Evolutionary conservation across 2,888 invertebrate genomes (phyloP).

Genomic region (Nomada fabriciana): DNA sequence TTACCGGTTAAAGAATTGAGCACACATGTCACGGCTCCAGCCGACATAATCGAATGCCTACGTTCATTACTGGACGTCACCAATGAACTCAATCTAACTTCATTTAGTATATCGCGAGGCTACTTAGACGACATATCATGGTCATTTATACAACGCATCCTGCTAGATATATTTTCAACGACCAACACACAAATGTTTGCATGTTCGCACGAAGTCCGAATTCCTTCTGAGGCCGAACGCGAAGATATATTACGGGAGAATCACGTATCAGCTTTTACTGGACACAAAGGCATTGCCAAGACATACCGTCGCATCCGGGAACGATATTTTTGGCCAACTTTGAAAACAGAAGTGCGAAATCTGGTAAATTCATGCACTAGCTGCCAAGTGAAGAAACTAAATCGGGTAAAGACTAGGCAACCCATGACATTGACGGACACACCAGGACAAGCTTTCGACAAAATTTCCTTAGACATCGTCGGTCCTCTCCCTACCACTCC

Average conservation of each 20-base stretch:
- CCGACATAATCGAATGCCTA: too few species aligned
- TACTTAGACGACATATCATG: too few species aligned
- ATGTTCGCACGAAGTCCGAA: background rate
- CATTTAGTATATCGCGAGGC: too few species aligned
- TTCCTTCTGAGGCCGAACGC: background rate
- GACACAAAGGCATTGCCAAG: constrained; percentile 47
- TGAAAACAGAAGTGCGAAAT: constrained; percentile 28
- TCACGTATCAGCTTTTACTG: constrained; percentile 27
- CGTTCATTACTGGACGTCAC: too few species aligned
- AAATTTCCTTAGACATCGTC: constrained; percentile 51
- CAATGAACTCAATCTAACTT: too few species aligned
- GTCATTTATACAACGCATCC: too few species aligned
- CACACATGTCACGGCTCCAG: too few species aligned
- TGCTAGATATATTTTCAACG: too few species aligned
- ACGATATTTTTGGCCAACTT: constrained; percentile 5
- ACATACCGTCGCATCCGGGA: constrained; percentile 24
- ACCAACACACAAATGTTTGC: background rate
- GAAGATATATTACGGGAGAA: background rate
- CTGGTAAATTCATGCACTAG: constrained; percentile 20
- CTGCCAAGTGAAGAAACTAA: constrained; percentile 28
- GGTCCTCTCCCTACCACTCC: constrained; percentile 25
- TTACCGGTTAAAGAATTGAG: too few species aligned
- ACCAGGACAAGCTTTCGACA: constrained; percentile 9
- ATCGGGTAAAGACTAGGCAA: constrained; percentile 9
- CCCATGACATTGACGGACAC: constrained; percentile 47